Evolutionary conservation across 2,113 vertebrate genomes (phyloP), one percentile per base, ranked within the genome.

Genomic region (Perca flavescens): DNA sequence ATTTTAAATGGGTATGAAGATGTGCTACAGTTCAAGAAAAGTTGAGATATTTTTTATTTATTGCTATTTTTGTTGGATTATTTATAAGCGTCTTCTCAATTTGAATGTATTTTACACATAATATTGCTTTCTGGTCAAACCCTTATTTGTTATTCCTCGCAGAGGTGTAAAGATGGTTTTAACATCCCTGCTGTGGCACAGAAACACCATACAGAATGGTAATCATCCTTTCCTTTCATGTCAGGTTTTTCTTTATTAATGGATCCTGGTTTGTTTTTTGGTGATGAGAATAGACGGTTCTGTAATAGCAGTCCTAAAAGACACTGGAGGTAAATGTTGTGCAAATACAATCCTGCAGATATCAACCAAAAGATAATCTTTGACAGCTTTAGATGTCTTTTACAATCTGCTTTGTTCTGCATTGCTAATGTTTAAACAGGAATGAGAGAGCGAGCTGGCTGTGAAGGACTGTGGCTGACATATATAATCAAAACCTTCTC

Each of bases 401-500:
- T 28, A 61, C 54, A 4, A 58, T 72, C 70, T 40, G 64, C 46
- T 79, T 78, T 83, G 64, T 72, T 62, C 52, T 47, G 31, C 40
- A 17, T 40, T 34, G 31, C 65, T 75, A 22, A 2, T 77, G 53
- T 70, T 79, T 43, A 60, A 69, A 56, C 9, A 56, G 9, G 28
- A 61, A 22, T 7, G 64, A 74, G 61, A 74, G 61, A 40, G 28
- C 6, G 40, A 43, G 21, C 3, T 9, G 0, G 40, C 34, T 34
- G 34, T 34, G 34, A 34, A 34, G 34, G 34, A 34, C 34, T 34
- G 34, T 34, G 34, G 34, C 72, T 56, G 14, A 46, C 64, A 62
- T 72, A 72, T 82, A 86, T 84, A 77, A 82, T 34, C 74, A 54
- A 28, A 83, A 66, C 13, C 46, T 6, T 31, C 40, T 19, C 65